Conservation (phyloP, 64 coral and sea anemone species). For the Exaiptasia diaphana region DNA sequence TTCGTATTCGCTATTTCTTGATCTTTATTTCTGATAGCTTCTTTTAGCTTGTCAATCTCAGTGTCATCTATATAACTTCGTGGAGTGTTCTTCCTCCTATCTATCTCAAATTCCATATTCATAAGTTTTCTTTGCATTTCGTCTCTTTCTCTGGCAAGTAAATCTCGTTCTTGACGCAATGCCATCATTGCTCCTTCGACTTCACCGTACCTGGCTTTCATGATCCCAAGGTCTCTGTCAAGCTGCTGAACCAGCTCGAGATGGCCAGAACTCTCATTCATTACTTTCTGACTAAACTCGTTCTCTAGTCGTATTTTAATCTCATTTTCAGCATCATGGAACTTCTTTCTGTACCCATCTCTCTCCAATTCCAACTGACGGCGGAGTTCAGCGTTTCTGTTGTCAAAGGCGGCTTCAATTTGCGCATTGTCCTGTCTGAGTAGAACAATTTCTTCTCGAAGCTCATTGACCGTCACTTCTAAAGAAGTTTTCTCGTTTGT, state of each 20-base stretch:
- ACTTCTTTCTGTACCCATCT: constrained; percentile 54
- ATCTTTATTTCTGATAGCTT: constrained; percentile 67
- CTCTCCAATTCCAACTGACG: constrained; percentile 71
- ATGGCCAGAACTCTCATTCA: constrained; percentile 47
- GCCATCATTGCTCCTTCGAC: constrained; percentile 39
- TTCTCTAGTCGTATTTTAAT: constrained; percentile 55
- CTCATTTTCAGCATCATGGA: constrained; percentile 49
- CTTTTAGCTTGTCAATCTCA: constrained; percentile 32
- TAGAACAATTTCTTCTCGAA: constrained; percentile 65
- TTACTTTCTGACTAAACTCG: constrained; percentile 73
- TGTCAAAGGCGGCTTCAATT: constrained; percentile 57
- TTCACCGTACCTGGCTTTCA: constrained; percentile 60
- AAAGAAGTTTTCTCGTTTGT: constrained; percentile 44
- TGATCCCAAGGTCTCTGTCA: constrained; percentile 42
- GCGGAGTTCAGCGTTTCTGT: constrained; percentile 63
- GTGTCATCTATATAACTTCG: not conserved
- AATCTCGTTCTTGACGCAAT: constrained; percentile 63
- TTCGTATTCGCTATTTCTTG: constrained; percentile 54
- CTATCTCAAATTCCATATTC: constrained; percentile 49
- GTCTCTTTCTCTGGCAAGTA: constrained; percentile 52
- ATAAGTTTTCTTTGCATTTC: constrained; percentile 59
- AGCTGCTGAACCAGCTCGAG: constrained; percentile 48
- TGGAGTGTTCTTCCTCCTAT: not conserved
- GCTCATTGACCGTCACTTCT: constrained; percentile 66
- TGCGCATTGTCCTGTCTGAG: constrained; percentile 72